phyloP scores from a whole-genome alignment of 2,888 invertebrate species.

The Plutella xylostella region DNA sequence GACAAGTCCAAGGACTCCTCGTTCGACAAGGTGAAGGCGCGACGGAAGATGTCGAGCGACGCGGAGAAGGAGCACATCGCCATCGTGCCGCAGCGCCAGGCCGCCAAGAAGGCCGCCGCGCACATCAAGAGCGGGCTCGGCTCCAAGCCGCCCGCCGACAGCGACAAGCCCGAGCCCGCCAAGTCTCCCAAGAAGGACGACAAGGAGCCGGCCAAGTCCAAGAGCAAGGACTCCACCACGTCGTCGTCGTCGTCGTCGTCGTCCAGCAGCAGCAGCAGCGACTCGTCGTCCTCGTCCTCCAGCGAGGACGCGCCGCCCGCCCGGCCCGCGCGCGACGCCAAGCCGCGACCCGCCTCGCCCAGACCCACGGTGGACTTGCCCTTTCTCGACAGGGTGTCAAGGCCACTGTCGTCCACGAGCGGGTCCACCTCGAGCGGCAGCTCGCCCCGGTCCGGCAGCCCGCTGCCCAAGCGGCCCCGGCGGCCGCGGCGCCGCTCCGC shows the following conservation, averaged over 20 bases:
- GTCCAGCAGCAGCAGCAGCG: constrained; percentile 65
- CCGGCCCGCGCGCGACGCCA: constrained; percentile 57
- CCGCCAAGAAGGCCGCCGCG: constrained; percentile 92
- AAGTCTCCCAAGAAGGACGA: constrained; percentile 63
- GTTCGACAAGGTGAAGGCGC: too few relatives aligned
- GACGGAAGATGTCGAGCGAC: constrained; percentile 65
- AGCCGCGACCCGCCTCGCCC: constrained; percentile 52
- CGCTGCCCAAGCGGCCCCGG: constrained; percentile 52
- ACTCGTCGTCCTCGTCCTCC: constrained; percentile 72
- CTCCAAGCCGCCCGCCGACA: constrained; percentile 54
- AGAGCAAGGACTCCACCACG: too few relatives aligned
- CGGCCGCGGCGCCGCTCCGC: constrained; percentile 51
- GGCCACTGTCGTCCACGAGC: constrained; percentile 73
- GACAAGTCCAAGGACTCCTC: constrained; percentile 58
- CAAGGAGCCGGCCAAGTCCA: constrained; percentile 35
- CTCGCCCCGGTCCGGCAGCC: constrained; percentile 49
- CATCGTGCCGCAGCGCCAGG: constrained; percentile 90
- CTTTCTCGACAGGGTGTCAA: constrained; percentile 84
- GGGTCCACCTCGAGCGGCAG: constrained; percentile 73
- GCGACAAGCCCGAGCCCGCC: constrained; percentile 45
- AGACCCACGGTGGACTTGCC: constrained; percentile 76
- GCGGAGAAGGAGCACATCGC: constrained; percentile 76
- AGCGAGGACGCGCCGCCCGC: constrained; percentile 61
- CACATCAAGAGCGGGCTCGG: constrained; percentile 86
- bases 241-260: constrained; percentile 66